Conservation (phyloP, 2,113 vertebrate species). For the Psittacara wagleri region DNA sequence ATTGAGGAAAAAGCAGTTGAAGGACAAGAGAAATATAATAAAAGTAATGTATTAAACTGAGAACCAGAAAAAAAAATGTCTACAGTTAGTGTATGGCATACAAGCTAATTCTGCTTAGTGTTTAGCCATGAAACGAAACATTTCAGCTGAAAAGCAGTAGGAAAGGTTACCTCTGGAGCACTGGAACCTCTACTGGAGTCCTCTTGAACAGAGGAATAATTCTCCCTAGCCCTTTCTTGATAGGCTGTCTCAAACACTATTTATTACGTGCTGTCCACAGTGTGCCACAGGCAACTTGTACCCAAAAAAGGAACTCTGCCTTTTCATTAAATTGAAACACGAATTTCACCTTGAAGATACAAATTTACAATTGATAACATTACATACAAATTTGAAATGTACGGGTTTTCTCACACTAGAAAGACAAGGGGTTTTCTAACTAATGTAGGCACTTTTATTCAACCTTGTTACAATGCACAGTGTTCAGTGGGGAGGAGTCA, state of each 20-base stretch:
- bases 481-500: neutral
- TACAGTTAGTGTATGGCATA: neutral
- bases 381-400: neutral
- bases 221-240: neutral
- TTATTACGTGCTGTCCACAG: neutral
- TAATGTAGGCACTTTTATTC: neutral
- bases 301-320: neutral
- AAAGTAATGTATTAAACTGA: neutral
- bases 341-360: neutral
- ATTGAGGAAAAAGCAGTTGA: neutral
- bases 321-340: neutral
- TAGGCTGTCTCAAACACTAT: neutral
- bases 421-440: neutral
- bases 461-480: neutral
- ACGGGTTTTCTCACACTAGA: neutral
- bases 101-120: neutral
- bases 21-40: neutral
- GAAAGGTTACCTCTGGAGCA: neutral
- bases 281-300: neutral
- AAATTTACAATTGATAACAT: neutral
- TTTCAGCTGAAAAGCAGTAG: neutral
- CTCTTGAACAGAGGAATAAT: neutral
- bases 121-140: neutral
- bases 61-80: neutral
- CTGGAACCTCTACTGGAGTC: neutral